Percentiles rank a stretch among this genome's conserved stretches.
phyloP scores from a whole-genome alignment of 2,113 vertebrate genomes.

The Chinchilla lanigera region DNA sequence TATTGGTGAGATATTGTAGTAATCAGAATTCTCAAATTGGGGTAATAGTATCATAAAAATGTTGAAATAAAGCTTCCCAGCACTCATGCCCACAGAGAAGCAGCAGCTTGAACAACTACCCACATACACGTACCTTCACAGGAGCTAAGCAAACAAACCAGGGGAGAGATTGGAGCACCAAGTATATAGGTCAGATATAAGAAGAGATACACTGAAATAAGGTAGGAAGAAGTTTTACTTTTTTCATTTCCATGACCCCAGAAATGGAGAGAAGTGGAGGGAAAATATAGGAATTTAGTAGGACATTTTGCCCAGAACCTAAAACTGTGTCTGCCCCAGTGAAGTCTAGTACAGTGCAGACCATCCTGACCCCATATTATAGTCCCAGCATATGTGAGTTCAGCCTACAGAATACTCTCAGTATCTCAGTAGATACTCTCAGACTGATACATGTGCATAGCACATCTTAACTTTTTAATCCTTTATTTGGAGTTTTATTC shows the following conservation, averaged over 20 bases:
- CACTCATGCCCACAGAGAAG: not conserved
- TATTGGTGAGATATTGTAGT: not conserved
- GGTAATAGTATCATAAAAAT: not conserved
- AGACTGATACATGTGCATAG: not conserved
- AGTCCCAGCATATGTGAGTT: not conserved
- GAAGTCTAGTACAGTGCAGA: not conserved
- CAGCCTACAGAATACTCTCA: not conserved
- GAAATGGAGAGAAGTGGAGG: not conserved
- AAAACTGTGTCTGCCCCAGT: not conserved
- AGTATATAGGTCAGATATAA: not conserved
- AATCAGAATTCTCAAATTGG: not conserved
- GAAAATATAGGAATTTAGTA: not conserved
- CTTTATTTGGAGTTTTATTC: not conserved
- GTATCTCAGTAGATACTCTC: too few species aligned
- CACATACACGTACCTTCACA: not conserved
- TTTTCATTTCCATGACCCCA: not conserved
- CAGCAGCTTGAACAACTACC: not conserved
- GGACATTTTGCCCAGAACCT: rapidly evolving
- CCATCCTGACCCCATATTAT: not conserved
- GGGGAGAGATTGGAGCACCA: rapidly evolving
- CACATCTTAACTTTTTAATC: not conserved
- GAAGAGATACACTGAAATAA: not conserved
- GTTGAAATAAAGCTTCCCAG: not conserved
- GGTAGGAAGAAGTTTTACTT: too few species aligned
- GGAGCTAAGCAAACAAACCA: too few species aligned